These are phyloP conservation scores for Sitobion miscanthi DNA, from an alignment of 1,140 invertebrate species.

Conservation along the genomic window DNA sequence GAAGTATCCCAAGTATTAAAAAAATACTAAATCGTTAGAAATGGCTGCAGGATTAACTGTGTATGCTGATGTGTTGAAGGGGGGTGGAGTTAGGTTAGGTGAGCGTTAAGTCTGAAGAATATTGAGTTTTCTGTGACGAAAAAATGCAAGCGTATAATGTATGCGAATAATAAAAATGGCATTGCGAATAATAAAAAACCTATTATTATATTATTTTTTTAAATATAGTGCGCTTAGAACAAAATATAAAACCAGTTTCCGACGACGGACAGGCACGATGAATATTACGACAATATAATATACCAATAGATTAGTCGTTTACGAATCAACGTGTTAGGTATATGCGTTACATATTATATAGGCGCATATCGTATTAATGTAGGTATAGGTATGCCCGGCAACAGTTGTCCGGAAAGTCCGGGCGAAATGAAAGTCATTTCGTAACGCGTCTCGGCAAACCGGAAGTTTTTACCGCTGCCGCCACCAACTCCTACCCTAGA, in stretches of 20 bases:
- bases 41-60: neutral
- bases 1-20: neutral
- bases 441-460: neutral
- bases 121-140: neutral
- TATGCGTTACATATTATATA: neutral
- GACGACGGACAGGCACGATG: neutral
- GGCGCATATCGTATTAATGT: neutral
- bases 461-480: neutral
- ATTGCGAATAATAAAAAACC: neutral
- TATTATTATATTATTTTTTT: neutral
- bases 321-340: neutral
- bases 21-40: neutral
- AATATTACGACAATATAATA: constrained; percentile 6
- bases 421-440: constrained; percentile 23
- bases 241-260: neutral
- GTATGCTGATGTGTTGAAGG: neutral
- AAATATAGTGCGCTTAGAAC: neutral
- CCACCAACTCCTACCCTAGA: neutral
- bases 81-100: too few species aligned
- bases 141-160: too few species aligned
- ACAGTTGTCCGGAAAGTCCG: neutral
- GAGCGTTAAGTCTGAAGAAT: neutral
- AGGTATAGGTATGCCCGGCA: neutral
- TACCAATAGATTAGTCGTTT: neutral
- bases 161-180: neutral